A percentile compares a stretch with the other conserved stretches of the same genome.
These are phyloP conservation scores for Prionailurus bengalensis DNA, from an alignment of 2,113 vertebrate genomes.

Conservation along the genomic window DNA sequence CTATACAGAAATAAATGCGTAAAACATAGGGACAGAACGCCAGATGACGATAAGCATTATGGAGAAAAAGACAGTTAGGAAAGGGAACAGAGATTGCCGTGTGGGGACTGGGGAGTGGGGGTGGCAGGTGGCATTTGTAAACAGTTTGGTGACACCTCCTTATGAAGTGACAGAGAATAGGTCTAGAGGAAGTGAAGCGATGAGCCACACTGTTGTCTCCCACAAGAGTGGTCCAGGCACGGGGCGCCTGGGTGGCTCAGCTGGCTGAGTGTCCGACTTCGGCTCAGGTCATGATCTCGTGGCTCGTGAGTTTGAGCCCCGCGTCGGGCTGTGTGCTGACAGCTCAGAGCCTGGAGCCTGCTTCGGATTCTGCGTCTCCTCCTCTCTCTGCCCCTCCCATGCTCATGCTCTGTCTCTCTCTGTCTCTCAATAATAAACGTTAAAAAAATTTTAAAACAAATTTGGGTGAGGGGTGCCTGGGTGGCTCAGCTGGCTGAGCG, in stretches of 20 bases:
- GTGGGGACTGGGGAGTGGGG: neutral
- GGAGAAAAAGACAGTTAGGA: neutral
- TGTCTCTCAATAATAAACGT: too few species aligned
- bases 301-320: too few species aligned
- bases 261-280: too few species aligned
- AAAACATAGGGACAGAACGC: neutral
- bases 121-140: neutral
- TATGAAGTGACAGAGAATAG: neutral
- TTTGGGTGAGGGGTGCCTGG: too few species aligned
- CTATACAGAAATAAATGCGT: neutral
- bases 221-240: neutral
- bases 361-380: too few species aligned
- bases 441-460: too few species aligned
- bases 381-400: too few species aligned
- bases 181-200: neutral
- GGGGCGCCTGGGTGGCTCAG: too few species aligned
- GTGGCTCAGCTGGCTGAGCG: too few species aligned
- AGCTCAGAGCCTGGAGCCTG: rapidly evolving
- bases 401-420: too few species aligned
- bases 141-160: neutral
- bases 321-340: too few species aligned
- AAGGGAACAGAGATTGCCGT: neutral
- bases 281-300: too few species aligned
- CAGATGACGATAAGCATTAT: rapidly evolving
- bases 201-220: neutral